Base-by-base conservation (phyloP, 2,113 vertebrate genomes). In the Rhinolophus ferrumequinum region DNA sequence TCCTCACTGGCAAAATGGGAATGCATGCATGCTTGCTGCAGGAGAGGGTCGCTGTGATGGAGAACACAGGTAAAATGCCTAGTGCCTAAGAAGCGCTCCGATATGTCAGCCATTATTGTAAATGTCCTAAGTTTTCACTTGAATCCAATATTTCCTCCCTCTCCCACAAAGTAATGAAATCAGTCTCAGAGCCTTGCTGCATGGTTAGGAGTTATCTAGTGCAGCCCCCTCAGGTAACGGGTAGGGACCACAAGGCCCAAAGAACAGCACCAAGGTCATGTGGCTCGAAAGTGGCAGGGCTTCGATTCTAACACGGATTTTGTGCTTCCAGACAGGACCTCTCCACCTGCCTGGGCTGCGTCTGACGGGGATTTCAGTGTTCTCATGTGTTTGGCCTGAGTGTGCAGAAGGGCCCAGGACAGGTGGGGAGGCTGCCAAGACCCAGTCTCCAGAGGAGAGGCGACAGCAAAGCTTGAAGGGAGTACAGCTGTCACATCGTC, bases 21-120 rank as follows among this genome's bases (percentile, higher is more conserved):
- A 54, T 2, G 33, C 54, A 54, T 2, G 33, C 54, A 28, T 24
- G 24, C 14, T n/a, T 3, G 11, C 24, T 3, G 3, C 14, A 0
- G 33, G 28, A 26, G 72, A 54, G 54, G 13, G 54, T 14, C 3
- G 1, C 24, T 7, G 1, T 12, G n/a, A 18, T 4, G 4, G 26
- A 81, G 69, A 79, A 35, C 5, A 16, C 14, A 0, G 4, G 6
- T 41, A 50, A 58, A 69, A 64, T 4, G 1, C 44, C 58, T 5
- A 5, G n/a, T 1, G 28, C 35, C 0, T 3, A 19, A 21, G 10
- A 30, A 82, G 58, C 1, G 0, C 30, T 75, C 81, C 1, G 9
- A 26, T 2, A n/a, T 12, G 9, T 28, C 2, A 30, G 79, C 18
- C 3, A 0, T 47, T 9, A 5, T 1, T 64, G 14, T 64, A 44